A percentile compares a stretch with the other conserved stretches of the same genome.
phyloP scores from a whole-genome alignment of 2,888 invertebrate species.

The Cylindroiulus punctatus region DNA sequence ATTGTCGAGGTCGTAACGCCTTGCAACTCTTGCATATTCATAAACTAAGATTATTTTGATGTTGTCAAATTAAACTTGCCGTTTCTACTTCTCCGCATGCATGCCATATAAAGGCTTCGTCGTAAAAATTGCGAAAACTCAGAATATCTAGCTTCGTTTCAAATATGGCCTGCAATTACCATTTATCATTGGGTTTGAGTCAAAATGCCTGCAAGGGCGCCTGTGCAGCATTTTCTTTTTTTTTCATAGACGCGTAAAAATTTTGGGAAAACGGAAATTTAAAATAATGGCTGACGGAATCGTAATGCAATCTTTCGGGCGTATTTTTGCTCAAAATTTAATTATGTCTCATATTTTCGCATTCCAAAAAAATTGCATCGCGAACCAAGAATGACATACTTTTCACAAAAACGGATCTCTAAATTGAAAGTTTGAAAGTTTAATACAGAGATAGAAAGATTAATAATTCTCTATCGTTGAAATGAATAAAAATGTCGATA shows the following conservation, averaged over 20 bases:
- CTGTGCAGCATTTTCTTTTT: not conserved
- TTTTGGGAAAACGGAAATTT: slow-evolving; percentile 30
- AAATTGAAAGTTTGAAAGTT: no score
- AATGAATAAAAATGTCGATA: no score
- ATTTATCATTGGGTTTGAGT: slow-evolving; percentile 24
- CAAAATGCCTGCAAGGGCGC: not conserved
- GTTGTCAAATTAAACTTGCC: slow-evolving; percentile 25
- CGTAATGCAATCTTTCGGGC: slow-evolving; percentile 5
- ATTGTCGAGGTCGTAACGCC: not conserved
- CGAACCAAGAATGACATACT: not conserved
- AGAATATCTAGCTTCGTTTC: slow-evolving; percentile 8
- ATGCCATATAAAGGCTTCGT: not conserved
- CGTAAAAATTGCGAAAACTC: slow-evolving; percentile 1
- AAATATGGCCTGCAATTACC: slow-evolving; percentile 25
- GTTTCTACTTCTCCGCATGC: slow-evolving; percentile 32
- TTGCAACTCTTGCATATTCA: not conserved
- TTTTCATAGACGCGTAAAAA: no score
- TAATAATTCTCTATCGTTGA: no score
- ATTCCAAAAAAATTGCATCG: not conserved
- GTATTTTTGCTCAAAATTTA: slow-evolving; percentile 24
- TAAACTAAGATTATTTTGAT: slow-evolving; percentile 18
- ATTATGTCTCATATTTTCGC: not conserved
- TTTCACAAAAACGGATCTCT: not conserved
- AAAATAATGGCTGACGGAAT: slow-evolving; percentile 21
- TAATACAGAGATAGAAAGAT: no score